Base-by-base conservation (phyloP, 2,888 invertebrate genomes). In the Arrhopalites spinosus region DNA sequence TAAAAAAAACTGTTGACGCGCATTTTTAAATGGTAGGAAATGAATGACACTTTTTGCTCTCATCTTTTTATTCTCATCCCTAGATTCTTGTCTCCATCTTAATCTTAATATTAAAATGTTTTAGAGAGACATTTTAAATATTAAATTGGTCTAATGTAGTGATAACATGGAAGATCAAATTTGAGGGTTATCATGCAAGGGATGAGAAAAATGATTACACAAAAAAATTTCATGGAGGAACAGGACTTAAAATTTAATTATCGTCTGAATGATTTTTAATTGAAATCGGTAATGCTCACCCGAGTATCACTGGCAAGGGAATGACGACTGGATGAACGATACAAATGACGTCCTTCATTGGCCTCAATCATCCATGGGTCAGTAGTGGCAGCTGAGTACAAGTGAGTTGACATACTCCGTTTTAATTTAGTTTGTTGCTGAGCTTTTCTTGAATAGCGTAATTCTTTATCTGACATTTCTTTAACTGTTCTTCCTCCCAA, bases 251-350 rank as follows among this genome's bases (percentile, higher is more conserved):
- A n/a, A n/a, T n/a, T n/a, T n/a, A n/a, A n/a, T n/a, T n/a, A n/a
- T n/a, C n/a, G n/a, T n/a, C n/a, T n/a, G n/a, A n/a, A n/a, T n/a
- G n/a, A n/a, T n/a, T n/a, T n/a, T n/a, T n/a, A n/a, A n/a, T n/a
- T n/a, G n/a, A n/a, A n/a, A n/a, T n/a, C n/a, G n/a, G n/a, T n/a
- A n/a, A n/a, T n/a, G n/a, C 23, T 29, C 85, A 90, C 91, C 84
- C 90, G 89, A 2, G 90, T 90, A 84, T 91, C 91, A 83, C 90
- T 90, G 71, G 90, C 89, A 78, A 90, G 87, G 1, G 91, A 91
- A 80, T 90, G 90, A 75, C 90, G 86, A 84, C 91, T 91, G 73
- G 89, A 87, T n/a, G 90, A 90, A 78, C 90, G 86, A 81, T 89
- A 89, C 78, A 90, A 73, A 74, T 79, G 78, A 13, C 80, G 59